phyloP scores from a whole-genome alignment of 2,888 invertebrate genomes.

The Steinernema hermaphroditum region DNA sequence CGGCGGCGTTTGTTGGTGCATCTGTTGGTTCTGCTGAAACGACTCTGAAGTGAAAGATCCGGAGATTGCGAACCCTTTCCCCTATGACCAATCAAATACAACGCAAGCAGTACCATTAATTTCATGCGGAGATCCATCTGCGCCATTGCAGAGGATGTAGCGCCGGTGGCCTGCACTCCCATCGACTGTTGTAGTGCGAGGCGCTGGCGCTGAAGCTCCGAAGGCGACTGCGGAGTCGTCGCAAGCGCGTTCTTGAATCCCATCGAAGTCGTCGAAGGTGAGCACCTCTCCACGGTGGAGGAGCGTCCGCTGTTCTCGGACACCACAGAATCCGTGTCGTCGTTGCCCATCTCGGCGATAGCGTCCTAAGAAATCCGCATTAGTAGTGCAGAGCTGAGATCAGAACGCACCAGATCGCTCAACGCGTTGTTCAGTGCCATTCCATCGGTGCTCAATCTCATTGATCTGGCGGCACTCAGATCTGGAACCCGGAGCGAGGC shows the following conservation, averaged over 20 bases:
- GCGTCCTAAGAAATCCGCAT: conserved; percentile 25
- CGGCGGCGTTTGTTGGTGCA: conserved; percentile 16
- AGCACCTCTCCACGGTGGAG: conserved; percentile 4
- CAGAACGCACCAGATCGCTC: conserved; percentile 15
- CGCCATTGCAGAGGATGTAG: neutral
- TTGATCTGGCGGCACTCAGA: conserved; percentile 7
- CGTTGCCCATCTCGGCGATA: conserved; percentile 23
- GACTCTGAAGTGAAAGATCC: no score
- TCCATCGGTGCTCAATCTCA: conserved; percentile 12
- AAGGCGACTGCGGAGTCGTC: conserved; percentile 6
- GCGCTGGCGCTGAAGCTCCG: neutral
- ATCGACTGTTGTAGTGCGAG: neutral
- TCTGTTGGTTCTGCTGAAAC: conserved; percentile 1
- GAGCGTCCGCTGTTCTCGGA: conserved; percentile 25
- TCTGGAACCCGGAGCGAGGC: conserved; percentile 5
- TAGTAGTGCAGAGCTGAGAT: neutral
- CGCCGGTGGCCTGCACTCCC: neutral
- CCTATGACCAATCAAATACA: no score
- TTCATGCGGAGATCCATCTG: conserved; percentile 28
- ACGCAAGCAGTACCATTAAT: conserved; percentile 14
- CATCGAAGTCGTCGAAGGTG: neutral
- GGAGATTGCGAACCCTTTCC: no score
- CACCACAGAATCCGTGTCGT: conserved; percentile 19
- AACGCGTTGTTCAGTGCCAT: conserved; percentile 25
- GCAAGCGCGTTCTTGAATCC: neutral